Conservation (phyloP, 1,140 invertebrate species). For the Aphelenchoides avenae region DNA sequence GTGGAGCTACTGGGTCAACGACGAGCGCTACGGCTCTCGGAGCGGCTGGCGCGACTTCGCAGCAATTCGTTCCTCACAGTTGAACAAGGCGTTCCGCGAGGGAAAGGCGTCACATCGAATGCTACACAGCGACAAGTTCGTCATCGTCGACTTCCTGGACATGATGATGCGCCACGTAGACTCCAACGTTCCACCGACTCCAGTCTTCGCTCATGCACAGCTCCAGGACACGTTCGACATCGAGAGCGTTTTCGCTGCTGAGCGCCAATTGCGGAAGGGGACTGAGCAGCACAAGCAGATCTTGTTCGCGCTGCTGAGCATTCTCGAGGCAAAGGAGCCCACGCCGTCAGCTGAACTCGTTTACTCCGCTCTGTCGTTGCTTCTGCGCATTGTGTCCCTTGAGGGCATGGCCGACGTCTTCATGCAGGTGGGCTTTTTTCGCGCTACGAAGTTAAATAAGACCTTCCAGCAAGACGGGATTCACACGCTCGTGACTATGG, state of each 20-base stretch:
- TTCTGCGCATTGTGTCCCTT: constrained; percentile 10
- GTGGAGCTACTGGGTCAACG: constrained; percentile 16
- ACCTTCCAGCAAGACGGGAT: constrained; percentile 27
- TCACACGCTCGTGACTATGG: constrained; percentile 11
- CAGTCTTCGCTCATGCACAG: constrained; percentile 16
- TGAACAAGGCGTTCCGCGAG: constrained; percentile 15
- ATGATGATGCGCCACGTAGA: constrained; percentile 7
- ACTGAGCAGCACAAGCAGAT: constrained; percentile 4
- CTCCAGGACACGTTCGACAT: constrained; percentile 7
- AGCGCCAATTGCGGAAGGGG: neutral
- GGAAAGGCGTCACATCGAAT: constrained; percentile 12
- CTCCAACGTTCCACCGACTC: neutral
- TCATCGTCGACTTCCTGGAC: constrained; percentile 12
- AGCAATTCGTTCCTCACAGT: constrained; percentile 6
- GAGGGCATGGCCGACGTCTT: constrained; percentile 6
- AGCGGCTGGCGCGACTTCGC: constrained; percentile 19
- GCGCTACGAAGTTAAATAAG: neutral
- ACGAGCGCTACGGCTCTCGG: constrained; percentile 9
- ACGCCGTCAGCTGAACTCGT: constrained; percentile 11
- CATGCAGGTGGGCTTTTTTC: constrained; percentile 6
- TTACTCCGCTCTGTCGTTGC: constrained; percentile 6
- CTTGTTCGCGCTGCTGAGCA: constrained; percentile 9
- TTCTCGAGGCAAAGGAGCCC: constrained; percentile 3
- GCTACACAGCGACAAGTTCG: constrained; percentile 12
- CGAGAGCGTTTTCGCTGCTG: neutral